phyloP scores from a whole-genome alignment of 2,888 invertebrate genomes.

The Anticlea derivata region DNA sequence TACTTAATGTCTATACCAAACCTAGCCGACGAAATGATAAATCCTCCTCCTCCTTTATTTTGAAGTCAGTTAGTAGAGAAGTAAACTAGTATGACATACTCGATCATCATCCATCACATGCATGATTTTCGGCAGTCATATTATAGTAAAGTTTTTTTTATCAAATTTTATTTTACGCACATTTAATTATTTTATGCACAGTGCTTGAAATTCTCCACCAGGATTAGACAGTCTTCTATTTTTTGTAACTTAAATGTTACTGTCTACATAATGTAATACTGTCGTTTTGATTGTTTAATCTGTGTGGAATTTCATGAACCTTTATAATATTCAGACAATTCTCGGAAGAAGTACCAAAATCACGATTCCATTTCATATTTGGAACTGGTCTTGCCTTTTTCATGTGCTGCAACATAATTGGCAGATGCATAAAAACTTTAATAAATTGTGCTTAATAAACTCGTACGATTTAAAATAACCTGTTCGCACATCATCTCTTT shows the following conservation, averaged over 20 bases:
- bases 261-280: not conserved
- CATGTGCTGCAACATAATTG: slow-evolving; percentile 12
- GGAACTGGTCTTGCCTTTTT: slow-evolving; percentile 25
- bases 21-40: too few relatives aligned
- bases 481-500: slow-evolving; percentile 14
- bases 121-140: slow-evolving; percentile 50
- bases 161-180: slow-evolving; percentile 41
- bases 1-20: too few relatives aligned
- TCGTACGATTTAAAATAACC: slow-evolving; percentile 14
- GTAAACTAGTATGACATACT: slow-evolving; percentile 9
- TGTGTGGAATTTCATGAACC: slow-evolving; percentile 40
- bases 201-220: slow-evolving; percentile 22
- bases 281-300: slow-evolving; percentile 22
- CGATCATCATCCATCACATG: slow-evolving; percentile 21
- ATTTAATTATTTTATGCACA: slow-evolving; percentile 32
- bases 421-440: slow-evolving; percentile 16
- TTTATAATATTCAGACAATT: slow-evolving; percentile 44
- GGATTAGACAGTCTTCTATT: not conserved
- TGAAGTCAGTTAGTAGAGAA: too few relatives aligned
- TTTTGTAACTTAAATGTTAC: not conserved
- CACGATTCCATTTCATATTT: slow-evolving; percentile 15
- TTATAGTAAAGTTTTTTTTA: too few relatives aligned
- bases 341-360: slow-evolving; percentile 21
- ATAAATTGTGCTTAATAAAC: slow-evolving; percentile 14
- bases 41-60: too few relatives aligned